These are phyloP conservation scores for Cyanistes caeruleus DNA, from an alignment of 2,113 vertebrate species.

Conservation along the genomic window DNA sequence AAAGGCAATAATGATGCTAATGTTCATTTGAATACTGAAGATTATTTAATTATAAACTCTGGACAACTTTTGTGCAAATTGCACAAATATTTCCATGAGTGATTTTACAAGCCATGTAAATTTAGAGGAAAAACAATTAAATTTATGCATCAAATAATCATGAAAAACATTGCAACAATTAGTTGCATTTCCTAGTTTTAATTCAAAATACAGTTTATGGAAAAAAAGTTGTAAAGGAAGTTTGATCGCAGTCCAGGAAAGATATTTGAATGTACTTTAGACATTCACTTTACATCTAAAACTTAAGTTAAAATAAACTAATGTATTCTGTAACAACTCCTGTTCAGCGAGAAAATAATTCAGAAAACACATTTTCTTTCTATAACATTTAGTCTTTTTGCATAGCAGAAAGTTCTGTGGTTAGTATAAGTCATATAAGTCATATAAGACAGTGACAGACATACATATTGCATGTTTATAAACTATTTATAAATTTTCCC, in stretches of 20 bases:
- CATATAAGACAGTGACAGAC: neutral
- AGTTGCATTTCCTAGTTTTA: neutral
- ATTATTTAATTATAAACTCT: neutral
- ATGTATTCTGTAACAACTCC: neutral
- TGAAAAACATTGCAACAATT: neutral
- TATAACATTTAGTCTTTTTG: too few species aligned
- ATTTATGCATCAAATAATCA: neutral
- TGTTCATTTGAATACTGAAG: neutral
- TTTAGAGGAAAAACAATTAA: neutral
- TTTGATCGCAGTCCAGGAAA: neutral
- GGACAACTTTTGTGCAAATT: neutral
- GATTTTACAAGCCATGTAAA: neutral
- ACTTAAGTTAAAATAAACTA: neutral
- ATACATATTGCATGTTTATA: neutral
- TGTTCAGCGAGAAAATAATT: neutral
- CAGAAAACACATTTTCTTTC: neutral
- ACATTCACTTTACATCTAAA: neutral
- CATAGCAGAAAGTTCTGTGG: neutral
- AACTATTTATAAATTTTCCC: neutral
- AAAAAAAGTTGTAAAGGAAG: neutral
- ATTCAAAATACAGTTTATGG: neutral
- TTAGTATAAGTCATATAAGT: neutral
- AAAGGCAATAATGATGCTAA: neutral
- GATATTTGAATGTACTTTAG: neutral
- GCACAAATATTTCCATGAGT: neutral